Evolutionary conservation across 2,888 invertebrate genomes (phyloP).

Genomic region (Saturnia pavonia): DNA sequence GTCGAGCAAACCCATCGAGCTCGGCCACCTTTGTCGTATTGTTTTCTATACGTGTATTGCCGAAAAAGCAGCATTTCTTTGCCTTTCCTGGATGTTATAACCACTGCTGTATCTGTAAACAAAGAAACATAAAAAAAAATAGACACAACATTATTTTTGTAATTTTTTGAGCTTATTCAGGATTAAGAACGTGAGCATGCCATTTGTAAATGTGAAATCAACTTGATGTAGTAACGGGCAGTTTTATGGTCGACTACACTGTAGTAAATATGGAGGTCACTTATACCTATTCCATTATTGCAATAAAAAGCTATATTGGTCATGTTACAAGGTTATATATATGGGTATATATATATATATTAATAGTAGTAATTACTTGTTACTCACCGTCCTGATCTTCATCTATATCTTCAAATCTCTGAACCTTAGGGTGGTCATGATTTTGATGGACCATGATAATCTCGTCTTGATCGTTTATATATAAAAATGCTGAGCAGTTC

Average conservation of each 20-base stretch:
- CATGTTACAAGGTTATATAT: background rate
- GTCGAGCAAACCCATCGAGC: constrained; percentile 73
- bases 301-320: background rate
- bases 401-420: constrained; percentile 34
- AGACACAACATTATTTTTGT: background rate
- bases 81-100: constrained; percentile 71
- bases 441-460: constrained; percentile 51
- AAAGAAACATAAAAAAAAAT: constrained; percentile 1
- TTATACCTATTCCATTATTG: background rate
- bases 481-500: constrained; percentile 56
- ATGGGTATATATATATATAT: too few relatives aligned
- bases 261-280: background rate
- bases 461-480: constrained; percentile 57
- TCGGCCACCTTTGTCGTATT: constrained; percentile 52
- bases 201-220: background rate
- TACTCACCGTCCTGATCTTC: constrained; percentile 44
- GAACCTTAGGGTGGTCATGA: constrained; percentile 48
- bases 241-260: background rate
- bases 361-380: background rate
- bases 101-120: constrained; percentile 55
- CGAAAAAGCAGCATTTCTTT: constrained; percentile 69
- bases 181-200: background rate
- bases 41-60: constrained; percentile 67
- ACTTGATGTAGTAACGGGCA: background rate
- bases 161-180: background rate